Percentiles rank a stretch among this genome's conserved stretches.
These are phyloP conservation scores for Galendromus occidentalis DNA, from an alignment of 1,140 invertebrate species.

Conservation along the genomic window DNA sequence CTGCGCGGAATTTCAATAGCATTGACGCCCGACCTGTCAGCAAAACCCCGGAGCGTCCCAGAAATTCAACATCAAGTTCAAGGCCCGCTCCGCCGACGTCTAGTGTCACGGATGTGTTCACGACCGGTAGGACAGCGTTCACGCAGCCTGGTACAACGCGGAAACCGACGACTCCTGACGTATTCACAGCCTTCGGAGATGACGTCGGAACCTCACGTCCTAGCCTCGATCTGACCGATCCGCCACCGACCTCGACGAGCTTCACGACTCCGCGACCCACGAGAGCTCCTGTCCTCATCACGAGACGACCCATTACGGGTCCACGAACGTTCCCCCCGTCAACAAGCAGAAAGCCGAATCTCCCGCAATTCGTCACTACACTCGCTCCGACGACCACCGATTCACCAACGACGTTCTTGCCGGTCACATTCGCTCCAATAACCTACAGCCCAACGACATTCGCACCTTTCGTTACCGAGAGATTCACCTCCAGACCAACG, in stretches of 20 bases:
- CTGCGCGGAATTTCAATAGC: neutral
- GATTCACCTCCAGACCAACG: neutral
- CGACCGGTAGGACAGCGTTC: neutral
- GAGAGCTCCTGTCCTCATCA: neutral
- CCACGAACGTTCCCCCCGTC: no score
- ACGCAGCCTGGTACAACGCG: neutral
- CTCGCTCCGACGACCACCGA: neutral
- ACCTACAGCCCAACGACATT: neutral
- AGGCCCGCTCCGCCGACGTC: neutral
- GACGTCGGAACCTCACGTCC: no score
- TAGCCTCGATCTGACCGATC: no score
- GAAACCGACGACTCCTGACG: neutral
- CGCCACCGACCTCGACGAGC: neutral
- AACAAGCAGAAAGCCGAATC: no score
- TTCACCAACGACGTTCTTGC: neutral
- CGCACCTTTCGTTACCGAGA: neutral
- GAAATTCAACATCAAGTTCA: conserved; percentile 7
- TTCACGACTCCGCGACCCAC: neutral
- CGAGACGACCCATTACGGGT: neutral
- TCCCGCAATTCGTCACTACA: neutral
- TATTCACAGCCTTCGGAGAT: neutral
- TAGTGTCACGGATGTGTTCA: neutral
- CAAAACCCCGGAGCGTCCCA: neutral
- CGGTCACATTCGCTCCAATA: neutral
- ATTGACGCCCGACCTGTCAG: neutral